phyloP scores from a whole-genome alignment of 1,140 invertebrate species.

The Heliothis virescens region DNA sequence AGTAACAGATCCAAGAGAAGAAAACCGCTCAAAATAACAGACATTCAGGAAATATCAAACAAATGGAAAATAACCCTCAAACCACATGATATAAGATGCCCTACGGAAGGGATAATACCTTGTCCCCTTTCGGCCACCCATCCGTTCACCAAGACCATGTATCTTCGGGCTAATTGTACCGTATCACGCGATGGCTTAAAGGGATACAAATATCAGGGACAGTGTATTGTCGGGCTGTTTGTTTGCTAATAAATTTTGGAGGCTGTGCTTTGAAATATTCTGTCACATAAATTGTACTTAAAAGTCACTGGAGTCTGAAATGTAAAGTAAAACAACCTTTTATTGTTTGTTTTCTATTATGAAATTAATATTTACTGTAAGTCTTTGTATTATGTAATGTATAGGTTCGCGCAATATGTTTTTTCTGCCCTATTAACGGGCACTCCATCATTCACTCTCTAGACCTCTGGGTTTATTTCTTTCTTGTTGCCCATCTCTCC shows the following conservation, averaged over 20 bases:
- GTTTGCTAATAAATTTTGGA: conserved; percentile 3
- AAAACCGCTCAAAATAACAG: background rate
- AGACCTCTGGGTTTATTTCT: too few relatives aligned
- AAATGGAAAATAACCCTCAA: background rate
- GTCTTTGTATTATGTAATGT: too few relatives aligned
- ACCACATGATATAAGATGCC: conserved; percentile 25
- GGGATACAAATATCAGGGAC: conserved; percentile 1
- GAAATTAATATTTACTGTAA: too few relatives aligned
- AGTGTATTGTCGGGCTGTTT: conserved; percentile 10
- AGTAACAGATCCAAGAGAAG: background rate
- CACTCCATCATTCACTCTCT: too few relatives aligned
- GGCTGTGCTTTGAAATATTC: background rate
- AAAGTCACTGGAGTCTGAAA: too few relatives aligned
- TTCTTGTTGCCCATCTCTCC: too few relatives aligned
- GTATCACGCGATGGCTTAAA: conserved; percentile 15
- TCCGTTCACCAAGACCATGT: conserved; percentile 13
- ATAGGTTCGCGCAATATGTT: too few relatives aligned
- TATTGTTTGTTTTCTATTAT: too few relatives aligned
- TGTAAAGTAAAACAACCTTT: too few relatives aligned
- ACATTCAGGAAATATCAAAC: background rate
- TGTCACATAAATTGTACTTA: too few relatives aligned
- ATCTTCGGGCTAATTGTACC: conserved; percentile 9
- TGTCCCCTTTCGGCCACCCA: conserved; percentile 30
- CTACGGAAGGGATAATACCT: conserved; percentile 28
- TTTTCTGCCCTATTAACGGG: too few relatives aligned